Conservation (phyloP, 2,888 invertebrate species). For the Theretra japonica region DNA sequence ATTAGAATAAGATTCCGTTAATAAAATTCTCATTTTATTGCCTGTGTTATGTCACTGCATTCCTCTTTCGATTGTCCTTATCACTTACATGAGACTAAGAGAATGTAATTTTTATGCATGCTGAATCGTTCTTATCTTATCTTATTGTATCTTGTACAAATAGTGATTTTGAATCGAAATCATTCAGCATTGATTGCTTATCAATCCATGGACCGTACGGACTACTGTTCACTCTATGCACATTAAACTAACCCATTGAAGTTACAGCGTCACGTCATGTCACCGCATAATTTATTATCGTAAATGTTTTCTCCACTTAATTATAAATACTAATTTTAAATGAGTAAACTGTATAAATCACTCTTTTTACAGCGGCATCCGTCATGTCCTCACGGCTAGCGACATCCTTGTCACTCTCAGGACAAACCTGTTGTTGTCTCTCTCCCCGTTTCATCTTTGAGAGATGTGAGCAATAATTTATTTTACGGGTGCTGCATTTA, state of each 20-base stretch:
- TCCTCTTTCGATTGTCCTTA: no score
- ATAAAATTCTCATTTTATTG: no score
- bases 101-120: no score
- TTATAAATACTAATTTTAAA: conserved; percentile 41
- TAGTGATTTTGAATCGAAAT: no score
- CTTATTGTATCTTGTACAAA: no score
- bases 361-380: conserved; percentile 26
- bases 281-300: not conserved
- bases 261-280: not conserved
- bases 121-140: no score
- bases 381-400: not conserved
- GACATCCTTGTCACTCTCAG: not conserved
- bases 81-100: no score
- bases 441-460: not conserved
- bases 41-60: no score
- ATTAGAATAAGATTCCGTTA: no score
- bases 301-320: conserved; percentile 7
- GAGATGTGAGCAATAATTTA: conserved; percentile 17
- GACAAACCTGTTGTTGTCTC: not conserved
- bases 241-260: no score
- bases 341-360: conserved; percentile 39
- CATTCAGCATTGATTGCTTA: no score
- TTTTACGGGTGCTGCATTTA: not conserved
- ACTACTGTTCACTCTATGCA: not conserved
- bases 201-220: no score